A percentile compares a stretch with the other conserved stretches of the same genome.
phyloP scores from a whole-genome alignment of 2,797 vertebrate species.

The Anguilla megastoma region DNA sequence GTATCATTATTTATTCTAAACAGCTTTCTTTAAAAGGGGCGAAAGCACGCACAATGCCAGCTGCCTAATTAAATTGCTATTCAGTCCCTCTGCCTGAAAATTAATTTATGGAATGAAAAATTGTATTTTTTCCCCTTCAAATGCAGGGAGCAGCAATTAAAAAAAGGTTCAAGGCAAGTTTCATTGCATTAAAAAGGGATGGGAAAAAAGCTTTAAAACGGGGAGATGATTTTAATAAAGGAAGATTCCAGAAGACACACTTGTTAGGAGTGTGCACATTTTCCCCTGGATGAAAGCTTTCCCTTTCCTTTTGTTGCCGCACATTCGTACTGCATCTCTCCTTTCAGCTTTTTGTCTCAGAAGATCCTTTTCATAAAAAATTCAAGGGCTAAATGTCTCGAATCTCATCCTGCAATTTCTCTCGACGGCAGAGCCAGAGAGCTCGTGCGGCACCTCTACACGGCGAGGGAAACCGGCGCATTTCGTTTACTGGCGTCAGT shows the following conservation, averaged over 20 bases:
- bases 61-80: constrained; percentile 66
- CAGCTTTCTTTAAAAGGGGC: constrained; percentile 58
- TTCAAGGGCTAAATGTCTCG: constrained; percentile 40
- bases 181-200: constrained; percentile 49
- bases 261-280: constrained; percentile 37
- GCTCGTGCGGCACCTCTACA: background rate
- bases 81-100: constrained; percentile 61
- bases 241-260: constrained; percentile 42
- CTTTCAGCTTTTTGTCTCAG: constrained; percentile 32
- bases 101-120: constrained; percentile 64
- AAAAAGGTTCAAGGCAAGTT: constrained; percentile 57
- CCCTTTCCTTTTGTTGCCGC: constrained; percentile 38
- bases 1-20: constrained; percentile 71
- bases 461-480: background rate
- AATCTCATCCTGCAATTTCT: constrained; percentile 17
- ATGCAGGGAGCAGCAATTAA: constrained; percentile 66
- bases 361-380: constrained; percentile 49
- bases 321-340: constrained; percentile 28
- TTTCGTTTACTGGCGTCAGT: background rate
- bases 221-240: constrained; percentile 53
- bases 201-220: constrained; percentile 11
- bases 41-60: constrained; percentile 60
- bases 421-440: background rate
- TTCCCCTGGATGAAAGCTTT: constrained; percentile 38
- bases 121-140: constrained; percentile 33